Base-by-base conservation (phyloP, 2,888 invertebrate species). In the Trissoscelio sp. region DNA sequence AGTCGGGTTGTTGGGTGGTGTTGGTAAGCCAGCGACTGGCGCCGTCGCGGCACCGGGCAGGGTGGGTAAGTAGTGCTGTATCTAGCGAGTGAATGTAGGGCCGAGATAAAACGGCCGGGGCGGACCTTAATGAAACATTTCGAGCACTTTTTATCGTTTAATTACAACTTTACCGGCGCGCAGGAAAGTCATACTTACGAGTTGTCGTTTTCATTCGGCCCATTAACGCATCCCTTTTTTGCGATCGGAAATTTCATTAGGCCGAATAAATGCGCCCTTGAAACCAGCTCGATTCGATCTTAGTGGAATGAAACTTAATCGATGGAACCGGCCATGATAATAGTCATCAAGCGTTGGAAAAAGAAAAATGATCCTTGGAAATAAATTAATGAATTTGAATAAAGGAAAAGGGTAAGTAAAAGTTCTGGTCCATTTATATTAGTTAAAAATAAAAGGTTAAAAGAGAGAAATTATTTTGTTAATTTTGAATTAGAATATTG, bases 91-190 rank as follows among this genome's bases (percentile, higher is more conserved):
- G 79, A 79, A 79, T 79, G 82, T 72, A 72, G 75, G 75, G 62
- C 51, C 55, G 55, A 75, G 75, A 82, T 82, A 79, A 82, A 79
- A 70, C 62, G 77, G 46, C 58, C 64, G 12, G 37, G 62, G 55
- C 73, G 48, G 72, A 72, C 74, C 72, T 81, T 83, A 83, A 81
- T 81, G 83, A 83, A 79, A 83, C 69, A 66, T 69, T 81, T 73
- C 72, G 55, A 57, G 62, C 73, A 79, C 79, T 81, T 81, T 83
- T 83, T 81, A 81, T 78, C 81, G 79, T 77, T 83, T 77, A 79
- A 79, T 83, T 81, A 79, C 75, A 81, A 83, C 60, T 79, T 82
- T 70, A 42, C 64, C 53, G 57, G 77, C 66, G 64, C 16, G 46
- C 48, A 9, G 31, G 22, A 62, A 60, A 51, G 42, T 60, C 60